Evolutionary conservation across 2,113 vertebrate species (phyloP).

Genomic region (Fregata magnificens): DNA sequence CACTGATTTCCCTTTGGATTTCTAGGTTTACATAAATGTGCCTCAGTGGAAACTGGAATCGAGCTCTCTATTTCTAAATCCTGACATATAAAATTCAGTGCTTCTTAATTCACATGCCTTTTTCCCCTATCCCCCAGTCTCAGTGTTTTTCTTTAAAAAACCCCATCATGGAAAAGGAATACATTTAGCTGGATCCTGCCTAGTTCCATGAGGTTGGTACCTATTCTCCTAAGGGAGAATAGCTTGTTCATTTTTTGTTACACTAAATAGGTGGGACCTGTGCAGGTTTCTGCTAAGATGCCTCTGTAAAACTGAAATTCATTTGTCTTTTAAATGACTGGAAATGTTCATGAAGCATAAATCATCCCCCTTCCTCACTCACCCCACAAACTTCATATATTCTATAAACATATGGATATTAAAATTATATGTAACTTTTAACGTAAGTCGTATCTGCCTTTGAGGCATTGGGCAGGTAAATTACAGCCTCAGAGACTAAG

Average conservation of each 20-base stretch:
- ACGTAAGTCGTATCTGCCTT: slow-evolving; percentile 16
- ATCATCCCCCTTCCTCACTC: neutral
- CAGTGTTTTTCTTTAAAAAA: neutral
- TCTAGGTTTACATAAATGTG: neutral
- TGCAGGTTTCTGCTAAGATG: neutral
- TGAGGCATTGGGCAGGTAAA: slow-evolving; percentile 54
- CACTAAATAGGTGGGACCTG: neutral
- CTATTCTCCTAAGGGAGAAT: neutral
- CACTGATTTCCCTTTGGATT: neutral
- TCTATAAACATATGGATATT: neutral
- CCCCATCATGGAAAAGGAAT: neutral
- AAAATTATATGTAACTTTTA: neutral
- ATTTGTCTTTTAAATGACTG: neutral
- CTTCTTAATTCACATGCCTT: neutral
- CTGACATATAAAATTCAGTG: neutral
- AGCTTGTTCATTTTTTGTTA: neutral
- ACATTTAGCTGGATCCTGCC: neutral
- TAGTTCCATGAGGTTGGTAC: neutral
- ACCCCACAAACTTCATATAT: neutral
- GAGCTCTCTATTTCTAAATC: neutral
- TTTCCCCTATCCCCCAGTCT: neutral
- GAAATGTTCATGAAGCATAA: neutral
- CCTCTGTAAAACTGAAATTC: neutral
- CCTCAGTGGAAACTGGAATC: neutral
- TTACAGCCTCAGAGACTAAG: slow-evolving; percentile 7